Conservation (phyloP, 2,113 vertebrate species). For the Calidris pugnax region DNA sequence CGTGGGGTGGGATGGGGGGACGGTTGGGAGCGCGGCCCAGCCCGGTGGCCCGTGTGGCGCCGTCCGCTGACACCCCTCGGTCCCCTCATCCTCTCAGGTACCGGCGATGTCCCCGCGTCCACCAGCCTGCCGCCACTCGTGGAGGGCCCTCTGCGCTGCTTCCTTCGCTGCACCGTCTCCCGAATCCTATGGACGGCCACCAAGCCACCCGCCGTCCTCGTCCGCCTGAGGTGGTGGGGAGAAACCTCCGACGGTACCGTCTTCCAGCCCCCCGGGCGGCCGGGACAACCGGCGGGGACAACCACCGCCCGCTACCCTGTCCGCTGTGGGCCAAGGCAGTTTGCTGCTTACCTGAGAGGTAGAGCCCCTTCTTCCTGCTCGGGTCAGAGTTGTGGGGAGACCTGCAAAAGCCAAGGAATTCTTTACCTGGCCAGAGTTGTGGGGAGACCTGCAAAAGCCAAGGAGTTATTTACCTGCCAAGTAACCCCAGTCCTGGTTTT, state of each 20-base stretch:
- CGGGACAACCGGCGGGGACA: constrained; percentile 77
- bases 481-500: neutral
- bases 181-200: constrained; percentile 82
- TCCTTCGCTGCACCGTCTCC: constrained; percentile 84
- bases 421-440: too few species aligned
- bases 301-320: constrained; percentile 85
- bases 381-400: fast-evolving
- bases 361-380: fast-evolving
- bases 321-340: constrained; percentile 89
- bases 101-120: constrained; percentile 79
- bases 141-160: constrained; percentile 87
- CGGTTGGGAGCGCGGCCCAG: too few species aligned
- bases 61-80: neutral
- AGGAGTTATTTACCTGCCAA: fast-evolving
- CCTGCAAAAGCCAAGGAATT: too few species aligned
- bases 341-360: constrained; percentile 92
- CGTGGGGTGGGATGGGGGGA: neutral
- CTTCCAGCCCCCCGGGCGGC: constrained; percentile 77
- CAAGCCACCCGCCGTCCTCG: constrained; percentile 75
- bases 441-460: too few species aligned
- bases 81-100: constrained; percentile 61
- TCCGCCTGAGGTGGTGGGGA: constrained; percentile 94
- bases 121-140: constrained; percentile 91
- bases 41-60: neutral
- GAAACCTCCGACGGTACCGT: constrained; percentile 86